Evolutionary conservation across 2,113 vertebrate species (phyloP).

Genomic region (Phalacrocorax brasilianus): DNA sequence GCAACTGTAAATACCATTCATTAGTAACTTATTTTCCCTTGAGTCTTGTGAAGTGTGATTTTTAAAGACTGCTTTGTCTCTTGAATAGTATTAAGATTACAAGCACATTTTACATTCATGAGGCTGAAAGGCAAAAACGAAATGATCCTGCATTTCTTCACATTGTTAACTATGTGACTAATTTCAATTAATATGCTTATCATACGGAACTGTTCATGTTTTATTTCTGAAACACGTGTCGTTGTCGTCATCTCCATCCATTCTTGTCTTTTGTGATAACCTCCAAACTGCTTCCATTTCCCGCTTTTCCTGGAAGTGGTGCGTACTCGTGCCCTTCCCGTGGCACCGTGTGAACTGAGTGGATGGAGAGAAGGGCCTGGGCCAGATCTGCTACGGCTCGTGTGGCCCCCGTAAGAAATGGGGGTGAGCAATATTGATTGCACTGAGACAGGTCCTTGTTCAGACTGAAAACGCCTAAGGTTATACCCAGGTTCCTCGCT

Average conservation of each 20-base stretch:
- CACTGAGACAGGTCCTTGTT: background rate
- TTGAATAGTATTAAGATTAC: slow-evolving; percentile 78
- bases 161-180: slow-evolving; percentile 74
- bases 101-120: slow-evolving; percentile 80
- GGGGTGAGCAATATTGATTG: background rate
- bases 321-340: accelerated
- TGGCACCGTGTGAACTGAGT: background rate
- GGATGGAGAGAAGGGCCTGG: background rate
- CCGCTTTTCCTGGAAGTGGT: background rate
- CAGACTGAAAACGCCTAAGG: background rate
- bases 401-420: background rate
- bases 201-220: slow-evolving; percentile 57
- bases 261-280: slow-evolving; percentile 38
- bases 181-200: slow-evolving; percentile 78
- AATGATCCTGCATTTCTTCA: slow-evolving; percentile 70
- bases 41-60: slow-evolving; percentile 77
- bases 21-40: slow-evolving; percentile 81
- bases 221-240: slow-evolving; percentile 61
- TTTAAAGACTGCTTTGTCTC: slow-evolving; percentile 77
- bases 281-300: slow-evolving; percentile 31
- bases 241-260: slow-evolving; percentile 40
- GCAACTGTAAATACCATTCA: slow-evolving; percentile 81
- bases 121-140: slow-evolving; percentile 71
- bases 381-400: background rate
- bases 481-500: background rate